Evolutionary conservation across 2,113 vertebrate species (phyloP).

Genomic region (Lonchura striata): DNA sequence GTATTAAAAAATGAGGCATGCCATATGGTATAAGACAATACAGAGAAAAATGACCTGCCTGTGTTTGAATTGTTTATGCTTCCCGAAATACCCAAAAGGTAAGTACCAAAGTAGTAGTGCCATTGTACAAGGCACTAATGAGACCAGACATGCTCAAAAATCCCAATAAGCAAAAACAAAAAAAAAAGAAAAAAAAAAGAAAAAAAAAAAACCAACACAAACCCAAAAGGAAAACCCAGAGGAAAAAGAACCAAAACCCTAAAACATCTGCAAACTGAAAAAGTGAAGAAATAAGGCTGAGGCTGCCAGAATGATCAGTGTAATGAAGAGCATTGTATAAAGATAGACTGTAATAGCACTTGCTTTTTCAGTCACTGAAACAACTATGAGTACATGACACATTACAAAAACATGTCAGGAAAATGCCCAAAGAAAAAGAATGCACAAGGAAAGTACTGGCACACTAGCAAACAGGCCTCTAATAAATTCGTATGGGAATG

Average conservation of each 20-base stretch:
- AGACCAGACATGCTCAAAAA: background rate
- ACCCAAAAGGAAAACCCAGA: background rate
- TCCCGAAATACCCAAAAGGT: conserved; percentile 15
- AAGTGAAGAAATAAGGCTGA: conserved; percentile 21
- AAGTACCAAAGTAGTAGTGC: background rate
- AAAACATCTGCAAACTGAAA: background rate
- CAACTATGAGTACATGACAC: background rate
- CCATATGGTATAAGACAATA: conserved; percentile 32
- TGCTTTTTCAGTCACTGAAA: background rate
- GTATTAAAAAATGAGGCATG: conserved; percentile 36
- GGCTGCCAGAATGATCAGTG: background rate
- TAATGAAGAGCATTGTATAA: background rate
- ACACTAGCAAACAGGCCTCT: background rate
- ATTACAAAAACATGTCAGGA: background rate
- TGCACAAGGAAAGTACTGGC: background rate
- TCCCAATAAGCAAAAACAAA: background rate
- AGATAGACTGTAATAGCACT: background rate
- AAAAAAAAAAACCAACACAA: background rate
- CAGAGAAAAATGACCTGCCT: background rate
- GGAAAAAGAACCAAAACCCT: background rate
- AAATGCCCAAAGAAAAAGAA: background rate
- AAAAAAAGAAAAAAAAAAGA: background rate
- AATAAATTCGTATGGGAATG: background rate
- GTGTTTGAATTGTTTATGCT: conserved; percentile 1
- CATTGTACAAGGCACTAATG: conserved; percentile 22